Evolutionary conservation across 1,140 invertebrate genomes (phyloP).

Genomic region (Eueides isabella): DNA sequence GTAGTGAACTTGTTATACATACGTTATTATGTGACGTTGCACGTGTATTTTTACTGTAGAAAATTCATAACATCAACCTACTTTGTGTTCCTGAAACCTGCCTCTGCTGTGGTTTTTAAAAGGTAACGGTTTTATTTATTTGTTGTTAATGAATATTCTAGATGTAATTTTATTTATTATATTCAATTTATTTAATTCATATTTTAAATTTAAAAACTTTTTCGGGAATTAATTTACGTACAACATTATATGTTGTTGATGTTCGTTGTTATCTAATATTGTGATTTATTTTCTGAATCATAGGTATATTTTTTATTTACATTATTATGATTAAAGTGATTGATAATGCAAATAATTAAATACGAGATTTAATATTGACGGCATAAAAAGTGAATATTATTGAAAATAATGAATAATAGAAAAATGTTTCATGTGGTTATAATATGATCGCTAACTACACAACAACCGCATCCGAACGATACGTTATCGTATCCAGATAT

Average conservation of each 20-base stretch:
- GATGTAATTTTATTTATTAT: constrained; percentile 5
- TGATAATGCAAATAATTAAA: not conserved
- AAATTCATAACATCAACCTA: constrained; percentile 60
- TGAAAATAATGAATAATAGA: not conserved
- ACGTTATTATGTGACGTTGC: constrained; percentile 54
- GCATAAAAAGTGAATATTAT: not conserved
- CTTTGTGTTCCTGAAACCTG: constrained; percentile 76
- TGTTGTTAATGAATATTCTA: constrained; percentile 14
- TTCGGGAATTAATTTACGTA: not conserved
- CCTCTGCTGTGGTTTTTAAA: constrained; percentile 70
- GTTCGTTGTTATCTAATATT: constrained; percentile 35
- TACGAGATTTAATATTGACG: not conserved
- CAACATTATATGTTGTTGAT: not conserved
- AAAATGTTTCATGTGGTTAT: not conserved
- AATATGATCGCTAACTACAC: not conserved
- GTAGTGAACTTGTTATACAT: constrained; percentile 61
- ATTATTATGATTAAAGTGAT: not conserved
- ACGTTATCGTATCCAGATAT: not conserved
- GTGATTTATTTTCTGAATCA: constrained; percentile 30
- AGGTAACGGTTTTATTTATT: constrained; percentile 71
- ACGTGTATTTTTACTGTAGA: constrained; percentile 57
- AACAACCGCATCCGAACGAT: no score
- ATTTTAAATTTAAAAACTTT: not conserved
- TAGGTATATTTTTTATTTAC: constrained; percentile 25
- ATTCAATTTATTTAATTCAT: not conserved